Percentiles rank a stretch among this genome's conserved stretches.
phyloP scores from a whole-genome alignment of 2,797 vertebrate species.

The Characodon lateralis region DNA sequence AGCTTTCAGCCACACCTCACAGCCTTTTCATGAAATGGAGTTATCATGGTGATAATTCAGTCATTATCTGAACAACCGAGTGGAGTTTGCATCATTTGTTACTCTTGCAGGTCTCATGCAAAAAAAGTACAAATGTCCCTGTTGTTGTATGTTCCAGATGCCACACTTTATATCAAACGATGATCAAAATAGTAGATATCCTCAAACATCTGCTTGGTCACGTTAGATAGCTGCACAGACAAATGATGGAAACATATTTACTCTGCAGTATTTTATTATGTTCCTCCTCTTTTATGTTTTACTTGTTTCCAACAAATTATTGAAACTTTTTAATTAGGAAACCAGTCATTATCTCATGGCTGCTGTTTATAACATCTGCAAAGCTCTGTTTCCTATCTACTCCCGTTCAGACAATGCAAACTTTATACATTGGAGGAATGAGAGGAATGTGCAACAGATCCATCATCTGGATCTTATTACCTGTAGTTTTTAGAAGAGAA shows the following conservation, averaged over 20 bases:
- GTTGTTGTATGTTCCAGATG: constrained; percentile 7
- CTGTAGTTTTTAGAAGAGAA: background rate
- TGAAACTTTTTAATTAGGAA: background rate
- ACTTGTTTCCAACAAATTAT: background rate
- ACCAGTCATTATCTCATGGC: background rate
- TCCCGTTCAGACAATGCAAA: background rate
- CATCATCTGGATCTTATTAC: constrained; percentile 12
- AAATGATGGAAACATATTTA: background rate
- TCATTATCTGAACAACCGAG: background rate
- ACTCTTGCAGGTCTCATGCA: background rate
- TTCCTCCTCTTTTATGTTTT: background rate
- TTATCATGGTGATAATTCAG: constrained; percentile 2
- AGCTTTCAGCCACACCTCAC: background rate
- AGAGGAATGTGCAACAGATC: constrained; percentile 43
- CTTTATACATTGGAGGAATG: constrained; percentile 22
- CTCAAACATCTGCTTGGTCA: constrained; percentile 6
- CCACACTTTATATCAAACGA: background rate
- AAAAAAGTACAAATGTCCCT: background rate
- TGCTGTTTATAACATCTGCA: constrained; percentile 3
- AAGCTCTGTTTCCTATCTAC: constrained; percentile 1
- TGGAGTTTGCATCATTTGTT: constrained; percentile 7
- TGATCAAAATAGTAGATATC: constrained; percentile 3
- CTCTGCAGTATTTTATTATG: background rate
- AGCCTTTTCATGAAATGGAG: background rate
- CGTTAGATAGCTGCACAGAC: constrained; percentile 4